These are phyloP conservation scores for Podotricha telesiphe DNA, from an alignment of 2,888 invertebrate species.

Conservation along the genomic window DNA sequence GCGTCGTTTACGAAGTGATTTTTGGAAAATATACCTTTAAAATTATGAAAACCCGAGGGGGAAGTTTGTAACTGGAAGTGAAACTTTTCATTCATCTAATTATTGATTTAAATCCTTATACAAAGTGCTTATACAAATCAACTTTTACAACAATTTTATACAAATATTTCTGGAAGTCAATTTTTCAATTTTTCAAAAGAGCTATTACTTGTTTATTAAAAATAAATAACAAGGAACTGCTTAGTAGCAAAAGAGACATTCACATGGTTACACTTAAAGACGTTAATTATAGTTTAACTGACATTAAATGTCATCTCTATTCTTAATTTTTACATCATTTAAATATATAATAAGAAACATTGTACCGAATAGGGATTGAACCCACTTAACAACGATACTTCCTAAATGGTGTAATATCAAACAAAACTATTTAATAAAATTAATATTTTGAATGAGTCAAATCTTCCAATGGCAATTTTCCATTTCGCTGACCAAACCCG, in stretches of 20 bases:
- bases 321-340: too few species aligned
- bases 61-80: background rate
- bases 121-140: background rate
- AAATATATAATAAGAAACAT: too few species aligned
- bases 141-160: background rate
- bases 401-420: too few species aligned
- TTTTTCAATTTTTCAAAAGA: background rate
- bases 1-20: constrained; percentile 2
- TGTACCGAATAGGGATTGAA: too few species aligned
- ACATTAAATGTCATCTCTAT: too few species aligned
- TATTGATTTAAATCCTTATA: constrained; percentile 12
- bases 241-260: too few species aligned
- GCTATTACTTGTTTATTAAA: background rate
- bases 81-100: constrained; percentile 5
- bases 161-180: background rate
- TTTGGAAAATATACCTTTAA: constrained; percentile 3
- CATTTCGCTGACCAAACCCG: constrained; percentile 32
- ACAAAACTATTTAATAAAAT: too few species aligned
- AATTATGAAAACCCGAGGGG: constrained; percentile 3
- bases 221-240: too few species aligned
- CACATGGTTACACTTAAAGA: too few species aligned
- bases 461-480: constrained; percentile 38
- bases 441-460: background rate
- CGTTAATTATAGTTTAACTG: too few species aligned
- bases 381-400: too few species aligned